Evolutionary conservation across 1,140 invertebrate species (phyloP), one percentile per base, ranked within the genome.

Genomic region (Proales similis): DNA sequence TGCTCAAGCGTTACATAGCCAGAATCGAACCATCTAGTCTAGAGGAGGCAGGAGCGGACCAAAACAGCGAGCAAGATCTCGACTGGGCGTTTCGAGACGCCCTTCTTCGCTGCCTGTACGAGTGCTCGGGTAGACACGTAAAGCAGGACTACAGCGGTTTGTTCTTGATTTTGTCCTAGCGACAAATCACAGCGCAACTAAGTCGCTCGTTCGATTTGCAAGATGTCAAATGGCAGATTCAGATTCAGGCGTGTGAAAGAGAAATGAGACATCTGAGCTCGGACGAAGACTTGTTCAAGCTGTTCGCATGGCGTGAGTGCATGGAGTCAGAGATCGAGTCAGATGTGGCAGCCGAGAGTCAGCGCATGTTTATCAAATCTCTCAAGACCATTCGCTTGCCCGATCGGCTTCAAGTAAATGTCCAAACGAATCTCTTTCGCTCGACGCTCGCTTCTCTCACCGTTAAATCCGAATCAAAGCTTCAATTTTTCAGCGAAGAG

Each of bases 171-270:
- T 11, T 29, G 32, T 30, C 36, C 2, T 32, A 4, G 30, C 6
- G 26, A n/a, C 30, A 22, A 2, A 4, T 2, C 6, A n/a, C 11
- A 47, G 30, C 2, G n/a, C 11, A 45, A 17, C 26, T 22, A 11
- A 11, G 26, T 2, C 26, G 20, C 26, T 48, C n/a, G n/a, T n/a
- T n/a, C n/a, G n/a, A n/a, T 48, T 4, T 29, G 14, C 20, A 26
- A 57, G 51, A 57, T 30, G 39, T 57, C 45, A 57, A 57, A 42
- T 57, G 51, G 51, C 51, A 57, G 36, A 57, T 57, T 26, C 51
- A 57, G 14, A 57, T 57, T n/a, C 39, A 42, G 32, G 45, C 51
- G 6, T 42, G 51, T 14, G 0, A 42, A 1, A 7, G 6, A 12
- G 19, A 36, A 3, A 43, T 57, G 9, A 39, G 32, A 9, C 19